A percentile compares a stretch with the other conserved stretches of the same genome.
These are phyloP conservation scores for Sinotaia quadrata DNA, from an alignment of 2,888 invertebrate species.

Conservation along the genomic window DNA sequence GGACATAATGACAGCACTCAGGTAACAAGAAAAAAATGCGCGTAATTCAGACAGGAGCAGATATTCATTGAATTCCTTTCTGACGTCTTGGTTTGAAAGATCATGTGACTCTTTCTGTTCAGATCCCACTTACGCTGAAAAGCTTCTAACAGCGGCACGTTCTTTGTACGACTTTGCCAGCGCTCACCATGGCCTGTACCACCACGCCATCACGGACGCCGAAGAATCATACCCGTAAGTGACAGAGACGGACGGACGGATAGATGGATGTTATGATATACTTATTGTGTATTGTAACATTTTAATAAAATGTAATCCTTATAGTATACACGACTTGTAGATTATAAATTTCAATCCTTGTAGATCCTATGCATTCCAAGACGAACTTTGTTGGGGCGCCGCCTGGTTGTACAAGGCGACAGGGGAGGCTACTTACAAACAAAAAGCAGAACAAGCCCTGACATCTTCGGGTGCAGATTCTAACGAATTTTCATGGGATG, in stretches of 20 bases:
- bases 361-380: conserved; percentile 48
- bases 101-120: background rate
- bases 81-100: too few species aligned
- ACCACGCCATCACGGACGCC: conserved; percentile 38
- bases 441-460: conserved; percentile 39
- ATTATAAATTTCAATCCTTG: too few species aligned
- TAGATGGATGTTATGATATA: background rate
- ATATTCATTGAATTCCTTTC: too few species aligned
- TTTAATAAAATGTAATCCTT: too few species aligned
- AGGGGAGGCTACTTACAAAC: conserved; percentile 46
- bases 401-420: conserved; percentile 63
- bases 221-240: conserved; percentile 39
- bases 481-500: conserved; percentile 36
- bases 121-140: conserved; percentile 48
- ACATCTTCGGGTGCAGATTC: background rate
- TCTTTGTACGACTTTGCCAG: conserved; percentile 45
- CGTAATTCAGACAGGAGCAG: too few species aligned
- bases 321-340: too few species aligned
- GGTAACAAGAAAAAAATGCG: too few species aligned
- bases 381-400: conserved; percentile 63
- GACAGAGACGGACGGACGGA: too few species aligned
- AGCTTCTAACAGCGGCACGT: conserved; percentile 44
- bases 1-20: too few species aligned
- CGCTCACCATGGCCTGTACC: conserved; percentile 38
- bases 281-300: too few species aligned